A percentile compares a stretch with the other conserved stretches of the same genome.
These are phyloP conservation scores for Rhyacichthys aspro DNA, from an alignment of 2,797 vertebrate genomes.

Conservation along the genomic window DNA sequence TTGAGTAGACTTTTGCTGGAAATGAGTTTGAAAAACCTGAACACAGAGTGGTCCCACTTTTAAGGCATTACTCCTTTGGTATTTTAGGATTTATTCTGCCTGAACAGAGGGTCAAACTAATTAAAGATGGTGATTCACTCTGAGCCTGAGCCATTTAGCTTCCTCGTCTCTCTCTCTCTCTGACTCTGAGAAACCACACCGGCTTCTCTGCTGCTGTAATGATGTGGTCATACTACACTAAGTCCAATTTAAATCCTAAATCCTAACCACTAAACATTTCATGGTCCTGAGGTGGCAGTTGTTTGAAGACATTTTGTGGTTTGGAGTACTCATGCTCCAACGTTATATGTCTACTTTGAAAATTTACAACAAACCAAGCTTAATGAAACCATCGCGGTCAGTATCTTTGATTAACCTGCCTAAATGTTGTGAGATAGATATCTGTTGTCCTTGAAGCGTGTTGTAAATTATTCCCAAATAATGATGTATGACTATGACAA, in stretches of 20 bases:
- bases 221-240: slow-evolving; percentile 1
- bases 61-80: not conserved
- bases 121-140: slow-evolving; percentile 7
- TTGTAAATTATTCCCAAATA: no score
- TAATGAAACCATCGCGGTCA: no score
- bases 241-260: slow-evolving; percentile 7
- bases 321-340: not conserved
- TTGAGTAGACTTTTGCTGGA: no score
- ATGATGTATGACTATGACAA: no score
- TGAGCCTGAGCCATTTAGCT: not conserved
- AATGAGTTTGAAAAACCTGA: not conserved
- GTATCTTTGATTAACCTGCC: no score
- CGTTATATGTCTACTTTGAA: not conserved
- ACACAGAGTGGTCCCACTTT: not conserved
- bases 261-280: slow-evolving; percentile 1
- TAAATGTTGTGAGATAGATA: no score
- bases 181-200: not conserved
- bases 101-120: slow-evolving; percentile 1
- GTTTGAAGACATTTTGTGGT: not conserved
- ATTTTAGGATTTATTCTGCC: slow-evolving; percentile 3
- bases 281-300: not conserved
- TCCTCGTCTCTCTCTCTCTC: no score
- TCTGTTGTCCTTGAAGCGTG: no score
- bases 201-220: not conserved
- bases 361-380: not conserved